Evolutionary conservation across 2,888 invertebrate genomes (phyloP).

Genomic region (Ctena decussata): DNA sequence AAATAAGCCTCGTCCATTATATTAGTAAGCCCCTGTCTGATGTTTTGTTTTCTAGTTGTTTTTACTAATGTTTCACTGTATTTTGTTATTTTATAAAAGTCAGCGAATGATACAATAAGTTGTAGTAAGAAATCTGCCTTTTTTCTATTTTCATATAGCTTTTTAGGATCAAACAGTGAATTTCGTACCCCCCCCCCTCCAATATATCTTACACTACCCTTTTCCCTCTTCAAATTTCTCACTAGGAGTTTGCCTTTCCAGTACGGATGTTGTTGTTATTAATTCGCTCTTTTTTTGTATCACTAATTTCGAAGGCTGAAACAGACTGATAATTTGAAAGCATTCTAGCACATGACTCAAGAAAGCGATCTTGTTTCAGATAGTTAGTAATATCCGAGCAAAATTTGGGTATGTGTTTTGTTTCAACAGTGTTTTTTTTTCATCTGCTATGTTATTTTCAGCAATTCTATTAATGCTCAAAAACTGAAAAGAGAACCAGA

Average conservation of each 20-base stretch:
- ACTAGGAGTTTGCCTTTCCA: not conserved
- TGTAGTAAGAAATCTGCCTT: not conserved
- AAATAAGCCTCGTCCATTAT: not conserved
- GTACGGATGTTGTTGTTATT: not conserved
- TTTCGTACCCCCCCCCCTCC: conserved; percentile 2
- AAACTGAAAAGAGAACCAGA: not conserved
- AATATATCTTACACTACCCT: conserved; percentile 8
- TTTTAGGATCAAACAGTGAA: not conserved
- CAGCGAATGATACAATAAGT: too few species aligned
- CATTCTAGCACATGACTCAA: conserved; percentile 1
- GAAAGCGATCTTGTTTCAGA: not conserved
- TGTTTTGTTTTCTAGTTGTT: conserved; percentile 1
- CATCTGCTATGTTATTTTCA: not conserved
- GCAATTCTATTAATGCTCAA: not conserved
- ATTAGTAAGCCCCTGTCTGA: conserved; percentile 3
- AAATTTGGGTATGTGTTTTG: not conserved
- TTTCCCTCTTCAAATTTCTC: conserved; percentile 21
- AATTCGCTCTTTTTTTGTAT: not conserved
- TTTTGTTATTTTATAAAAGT: not conserved
- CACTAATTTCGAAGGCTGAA: conserved; percentile 5
- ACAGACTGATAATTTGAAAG: not conserved
- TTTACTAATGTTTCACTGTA: not conserved
- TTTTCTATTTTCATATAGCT: not conserved
- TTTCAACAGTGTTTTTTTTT: not conserved
- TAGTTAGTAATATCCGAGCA: not conserved